Evolutionary conservation across 1,140 invertebrate species (phyloP), one percentile per base, ranked within the genome.

Genomic region (Diachasma alloeum): DNA sequence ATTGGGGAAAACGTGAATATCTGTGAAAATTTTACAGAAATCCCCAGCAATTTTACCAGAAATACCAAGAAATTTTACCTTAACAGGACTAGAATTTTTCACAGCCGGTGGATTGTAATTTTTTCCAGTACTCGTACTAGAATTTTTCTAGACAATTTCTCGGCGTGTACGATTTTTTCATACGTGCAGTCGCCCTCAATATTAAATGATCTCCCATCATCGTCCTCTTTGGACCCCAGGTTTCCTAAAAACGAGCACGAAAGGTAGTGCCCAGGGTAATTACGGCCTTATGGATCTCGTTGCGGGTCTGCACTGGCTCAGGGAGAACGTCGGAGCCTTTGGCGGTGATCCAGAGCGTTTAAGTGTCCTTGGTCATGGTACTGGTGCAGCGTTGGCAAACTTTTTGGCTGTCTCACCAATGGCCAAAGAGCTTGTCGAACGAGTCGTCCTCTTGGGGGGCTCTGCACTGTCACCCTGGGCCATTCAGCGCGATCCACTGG

Each of bases 381-480:
- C 96, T 13, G 97, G 97, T 4, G 98, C 97, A 10, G 96, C 97
- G 0, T 92, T 98, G 31, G 96, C 97, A 78, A 98, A 98, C 90
- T 95, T 98, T 84, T 93, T 98, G 79, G 95, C 96, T 76, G 93
- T 98, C n/a, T 97, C 97, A 53, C 97, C 97, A 13, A 94, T 97
- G 83, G 95, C 96, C 24, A 96, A 95, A 93, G 95, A 96, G 89
- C 91, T 99, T 78, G 94, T 99, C 84, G 94, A 97, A 86, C 94
- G 97, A 78, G 96, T 97, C 24, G 94, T 99, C 80, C 91, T 99
- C 68, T 93, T 98, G 86, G 97, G 96, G 82, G 98, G 98, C 13
- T 98, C 97, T n/a, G 96, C 96, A 13, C 90, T 99, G 75, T 97
- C 96, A 83, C 96, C 96, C 15, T 99, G 96, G 97, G 97, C 97